Conservation (phyloP, 2,888 invertebrate genomes). For the Argyresthia goedartella region DNA sequence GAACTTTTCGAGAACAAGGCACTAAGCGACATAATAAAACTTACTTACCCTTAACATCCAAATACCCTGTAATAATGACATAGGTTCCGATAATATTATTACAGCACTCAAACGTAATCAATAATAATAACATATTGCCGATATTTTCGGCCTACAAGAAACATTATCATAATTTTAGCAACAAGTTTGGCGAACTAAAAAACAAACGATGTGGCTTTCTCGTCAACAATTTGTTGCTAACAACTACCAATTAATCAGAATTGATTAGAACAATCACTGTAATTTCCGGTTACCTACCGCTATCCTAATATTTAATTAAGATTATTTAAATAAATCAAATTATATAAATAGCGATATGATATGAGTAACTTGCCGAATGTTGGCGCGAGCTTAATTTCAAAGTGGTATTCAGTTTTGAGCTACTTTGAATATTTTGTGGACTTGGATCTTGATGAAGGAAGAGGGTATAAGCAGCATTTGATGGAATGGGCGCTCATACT, state of each 20-base stretch:
- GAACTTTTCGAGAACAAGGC: too few species aligned
- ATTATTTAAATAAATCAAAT: too few species aligned
- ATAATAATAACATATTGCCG: slow-evolving; percentile 6
- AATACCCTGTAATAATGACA: slow-evolving; percentile 3
- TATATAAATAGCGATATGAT: too few species aligned
- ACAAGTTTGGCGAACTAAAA: not conserved
- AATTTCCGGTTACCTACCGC: not conserved
- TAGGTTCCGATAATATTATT: slow-evolving; percentile 12
- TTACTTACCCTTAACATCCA: not conserved
- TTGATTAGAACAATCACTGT: not conserved
- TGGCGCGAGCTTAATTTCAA: too few species aligned
- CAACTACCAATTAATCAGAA: not conserved
- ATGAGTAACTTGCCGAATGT: too few species aligned
- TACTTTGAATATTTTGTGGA: too few species aligned
- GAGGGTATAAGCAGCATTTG: too few species aligned
- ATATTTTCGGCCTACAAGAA: not conserved
- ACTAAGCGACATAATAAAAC: not conserved
- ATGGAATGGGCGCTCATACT: too few species aligned
- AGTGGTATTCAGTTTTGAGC: too few species aligned
- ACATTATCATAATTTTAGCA: not conserved
- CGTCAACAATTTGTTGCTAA: not conserved
- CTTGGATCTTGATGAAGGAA: too few species aligned
- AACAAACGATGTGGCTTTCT: not conserved
- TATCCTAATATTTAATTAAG: too few species aligned
- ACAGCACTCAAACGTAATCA: slow-evolving; percentile 12